Evolutionary conservation across 2,888 invertebrate genomes (phyloP).

Genomic region (Parascotia fuliginaria): DNA sequence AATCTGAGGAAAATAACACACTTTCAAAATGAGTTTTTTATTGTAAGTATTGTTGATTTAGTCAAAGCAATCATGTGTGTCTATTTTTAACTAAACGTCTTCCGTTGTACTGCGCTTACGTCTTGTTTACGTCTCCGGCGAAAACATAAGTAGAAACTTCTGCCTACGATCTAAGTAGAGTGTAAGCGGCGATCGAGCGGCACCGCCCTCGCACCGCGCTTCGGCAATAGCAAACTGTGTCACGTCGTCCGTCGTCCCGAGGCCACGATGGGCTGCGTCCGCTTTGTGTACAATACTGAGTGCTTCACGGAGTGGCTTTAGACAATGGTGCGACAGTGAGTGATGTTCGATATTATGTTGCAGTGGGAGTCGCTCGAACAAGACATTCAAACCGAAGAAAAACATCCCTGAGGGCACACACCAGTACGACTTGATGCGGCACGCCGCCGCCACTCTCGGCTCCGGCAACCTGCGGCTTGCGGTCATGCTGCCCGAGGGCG

Average conservation of each 20-base stretch:
- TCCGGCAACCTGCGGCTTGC: slow-evolving; percentile 98
- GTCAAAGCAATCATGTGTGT: slow-evolving; percentile 38
- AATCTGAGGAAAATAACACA: slow-evolving; percentile 43
- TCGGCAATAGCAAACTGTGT: neutral
- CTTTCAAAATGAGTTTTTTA: slow-evolving; percentile 86
- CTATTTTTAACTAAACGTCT: slow-evolving; percentile 72
- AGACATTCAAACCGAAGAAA: slow-evolving; percentile 99
- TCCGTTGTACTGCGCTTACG: slow-evolving; percentile 58
- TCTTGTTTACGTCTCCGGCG: slow-evolving; percentile 69
- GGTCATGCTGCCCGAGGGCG: slow-evolving; percentile 98
- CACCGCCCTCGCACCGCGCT: neutral
- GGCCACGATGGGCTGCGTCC: neutral
- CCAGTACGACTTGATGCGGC: slow-evolving; percentile 99
- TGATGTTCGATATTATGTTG: slow-evolving; percentile 24
- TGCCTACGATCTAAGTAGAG: slow-evolving; percentile 33
- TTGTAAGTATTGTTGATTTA: slow-evolving; percentile 82
- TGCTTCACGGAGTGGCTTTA: neutral
- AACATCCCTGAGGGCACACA: slow-evolving; percentile 99
- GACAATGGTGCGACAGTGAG: too few species aligned
- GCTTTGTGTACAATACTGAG: neutral
- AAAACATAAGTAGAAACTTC: too few species aligned
- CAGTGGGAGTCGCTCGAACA: slow-evolving; percentile 95
- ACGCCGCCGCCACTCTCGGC: slow-evolving; percentile 98
- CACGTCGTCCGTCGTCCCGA: too few species aligned
- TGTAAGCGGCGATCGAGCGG: slow-evolving; percentile 8